These are phyloP conservation scores for Apamea monoglypha DNA, from an alignment of 2,888 invertebrate genomes.

Conservation along the genomic window DNA sequence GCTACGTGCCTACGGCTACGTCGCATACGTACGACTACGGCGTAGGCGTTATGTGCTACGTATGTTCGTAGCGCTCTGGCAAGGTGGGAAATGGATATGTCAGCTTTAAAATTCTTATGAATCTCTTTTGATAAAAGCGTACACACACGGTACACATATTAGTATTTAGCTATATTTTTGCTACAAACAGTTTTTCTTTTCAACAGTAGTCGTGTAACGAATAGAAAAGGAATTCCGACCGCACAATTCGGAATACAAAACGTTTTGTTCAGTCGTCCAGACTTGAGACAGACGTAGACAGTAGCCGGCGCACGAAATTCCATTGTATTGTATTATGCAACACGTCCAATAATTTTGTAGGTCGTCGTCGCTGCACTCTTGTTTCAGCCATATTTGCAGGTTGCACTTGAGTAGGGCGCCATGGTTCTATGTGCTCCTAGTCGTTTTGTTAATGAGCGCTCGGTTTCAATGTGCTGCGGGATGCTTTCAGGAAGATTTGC, in stretches of 20 bases:
- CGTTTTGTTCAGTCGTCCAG: constrained; percentile 55
- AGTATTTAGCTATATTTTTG: constrained; percentile 10
- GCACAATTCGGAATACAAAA: constrained; percentile 44
- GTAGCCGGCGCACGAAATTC: constrained; percentile 48
- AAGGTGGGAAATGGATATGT: constrained; percentile 51
- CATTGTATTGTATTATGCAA: constrained; percentile 56
- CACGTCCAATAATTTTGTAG: constrained; percentile 64
- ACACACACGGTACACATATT: neutral
- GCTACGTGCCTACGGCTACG: constrained; percentile 64
- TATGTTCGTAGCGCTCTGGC: constrained; percentile 58
- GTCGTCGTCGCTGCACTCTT: constrained; percentile 66
- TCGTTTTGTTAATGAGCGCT: constrained; percentile 75
- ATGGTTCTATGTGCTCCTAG: constrained; percentile 59
- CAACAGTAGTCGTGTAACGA: constrained; percentile 19
- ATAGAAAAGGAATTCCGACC: constrained; percentile 24
- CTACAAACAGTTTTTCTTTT: constrained; percentile 6
- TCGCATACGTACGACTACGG: constrained; percentile 54
- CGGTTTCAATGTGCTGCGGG: constrained; percentile 61
- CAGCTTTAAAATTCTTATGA: constrained; percentile 51
- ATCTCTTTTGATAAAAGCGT: constrained; percentile 14
- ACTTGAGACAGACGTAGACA: constrained; percentile 55
- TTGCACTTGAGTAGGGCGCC: constrained; percentile 58
- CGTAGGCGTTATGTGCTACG: constrained; percentile 69
- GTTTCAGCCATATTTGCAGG: constrained; percentile 61
- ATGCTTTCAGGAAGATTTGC: constrained; percentile 67